Percentiles rank a stretch among this genome's conserved stretches.
These are phyloP conservation scores for Heliconius ismenius DNA, from an alignment of 2,888 invertebrate genomes.

Conservation along the genomic window DNA sequence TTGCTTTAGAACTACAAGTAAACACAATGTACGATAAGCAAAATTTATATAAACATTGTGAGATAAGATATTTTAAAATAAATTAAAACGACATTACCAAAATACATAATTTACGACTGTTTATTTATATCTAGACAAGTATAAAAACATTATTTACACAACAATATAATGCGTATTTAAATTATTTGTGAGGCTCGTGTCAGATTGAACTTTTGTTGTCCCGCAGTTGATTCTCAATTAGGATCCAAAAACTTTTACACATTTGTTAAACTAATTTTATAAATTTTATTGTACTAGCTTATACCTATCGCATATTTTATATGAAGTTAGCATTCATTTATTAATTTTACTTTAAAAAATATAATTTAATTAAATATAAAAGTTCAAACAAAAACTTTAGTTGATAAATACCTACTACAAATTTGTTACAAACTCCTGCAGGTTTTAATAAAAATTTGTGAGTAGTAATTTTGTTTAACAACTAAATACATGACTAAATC, in stretches of 20 bases:
- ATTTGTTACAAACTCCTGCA: not conserved
- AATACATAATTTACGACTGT: not conserved
- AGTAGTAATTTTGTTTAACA: not conserved
- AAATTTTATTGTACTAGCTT: conserved; percentile 54
- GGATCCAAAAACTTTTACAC: conserved; percentile 61
- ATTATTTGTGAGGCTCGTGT: conserved; percentile 11
- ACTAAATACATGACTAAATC: not conserved
- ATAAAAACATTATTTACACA: not conserved
- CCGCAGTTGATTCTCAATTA: conserved; percentile 68
- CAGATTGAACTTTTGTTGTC: conserved; percentile 23
- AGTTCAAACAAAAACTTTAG: not conserved
- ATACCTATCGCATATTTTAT: not conserved
- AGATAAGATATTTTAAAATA: not conserved
- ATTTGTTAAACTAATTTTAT: conserved; percentile 64
- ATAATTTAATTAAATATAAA: not conserved
- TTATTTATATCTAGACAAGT: not conserved
- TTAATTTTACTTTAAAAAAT: too few relatives aligned
- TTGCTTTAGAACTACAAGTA: not conserved
- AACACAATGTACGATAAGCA: not conserved
- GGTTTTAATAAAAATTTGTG: not conserved
- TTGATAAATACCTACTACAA: not conserved
- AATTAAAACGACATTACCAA: not conserved
- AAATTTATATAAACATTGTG: not conserved
- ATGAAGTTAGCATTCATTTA: too few relatives aligned
- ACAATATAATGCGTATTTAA: conserved; percentile 10